Base-by-base conservation (phyloP, 1,140 invertebrate species). In the Platyura marginata region DNA sequence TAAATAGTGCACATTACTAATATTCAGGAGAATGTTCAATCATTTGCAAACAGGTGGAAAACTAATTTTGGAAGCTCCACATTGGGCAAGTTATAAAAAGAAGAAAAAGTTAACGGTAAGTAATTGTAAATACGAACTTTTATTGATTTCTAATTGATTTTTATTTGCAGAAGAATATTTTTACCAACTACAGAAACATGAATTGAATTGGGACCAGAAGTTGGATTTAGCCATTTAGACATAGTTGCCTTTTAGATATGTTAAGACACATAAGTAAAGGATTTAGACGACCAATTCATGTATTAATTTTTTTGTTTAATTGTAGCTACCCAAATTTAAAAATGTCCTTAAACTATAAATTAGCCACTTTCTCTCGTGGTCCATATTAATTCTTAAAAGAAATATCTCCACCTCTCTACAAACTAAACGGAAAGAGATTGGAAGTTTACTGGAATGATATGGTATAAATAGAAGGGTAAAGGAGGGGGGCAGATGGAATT, bases 41-140 rank as follows among this genome's bases (percentile, higher is more conserved):
- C 91, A 97, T 52, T 66, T 99, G n/a, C 71, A 79, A 39, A 88
- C 91, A 1, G 92, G 91, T 2, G 95, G 95, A 1, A 79, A 79
- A 48, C 68, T 98, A 1, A 77, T 98, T 40, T 61, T 99, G 0
- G 95, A 99, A 61, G 79, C 93, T 1, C 95, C 98, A 62, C 75
- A 79, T 39, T 98, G 87, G 87, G 69, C 74, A 5, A 92, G 88
- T 47, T 98, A 97, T 64, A 79, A 79, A 47, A 80, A 76, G 50
- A 90, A 86, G 56, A 88, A 87, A 58, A 87, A 81, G 56, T 62
- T 95, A 23, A 91, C 89, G 33, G 91, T 94, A 70, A 72, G 74
- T 72, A 48, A 50, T 32, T 9, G 8, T 34, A 15, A 9, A 44
- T 10, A 29, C 18, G 20, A 22, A 18, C 3, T 33, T 16, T 29